phyloP scores from a whole-genome alignment of 1,140 invertebrate genomes.

The Trichonephila clavata region DNA sequence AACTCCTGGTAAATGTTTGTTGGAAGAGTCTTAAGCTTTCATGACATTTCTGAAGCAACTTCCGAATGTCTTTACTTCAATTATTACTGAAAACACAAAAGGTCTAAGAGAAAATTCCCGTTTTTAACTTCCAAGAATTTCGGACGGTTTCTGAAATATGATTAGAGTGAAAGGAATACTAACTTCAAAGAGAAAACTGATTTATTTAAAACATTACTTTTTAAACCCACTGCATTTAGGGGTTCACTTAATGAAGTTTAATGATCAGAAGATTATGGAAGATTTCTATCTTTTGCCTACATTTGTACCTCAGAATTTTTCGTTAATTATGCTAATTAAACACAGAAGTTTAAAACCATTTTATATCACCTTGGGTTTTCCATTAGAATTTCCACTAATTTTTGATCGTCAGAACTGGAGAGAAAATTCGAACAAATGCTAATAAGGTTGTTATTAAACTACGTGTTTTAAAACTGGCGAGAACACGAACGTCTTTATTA shows the following conservation, averaged over 20 bases:
- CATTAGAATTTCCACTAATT: background rate
- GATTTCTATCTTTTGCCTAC: constrained; percentile 1
- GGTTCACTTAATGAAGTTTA: background rate
- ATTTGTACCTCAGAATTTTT: background rate
- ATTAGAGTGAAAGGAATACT: background rate
- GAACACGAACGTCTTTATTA: background rate
- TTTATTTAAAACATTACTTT: constrained; percentile 18
- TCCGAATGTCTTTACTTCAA: background rate
- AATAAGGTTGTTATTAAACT: background rate
- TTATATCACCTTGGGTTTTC: constrained; percentile 15
- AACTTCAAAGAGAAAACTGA: background rate
- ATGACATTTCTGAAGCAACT: background rate
- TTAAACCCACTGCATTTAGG: background rate
- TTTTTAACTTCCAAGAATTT: background rate
- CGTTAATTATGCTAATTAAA: constrained; percentile 23
- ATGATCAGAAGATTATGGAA: constrained; percentile 9
- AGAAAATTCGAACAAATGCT: background rate
- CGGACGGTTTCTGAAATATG: background rate
- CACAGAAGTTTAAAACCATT: background rate
- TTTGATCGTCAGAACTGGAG: background rate
- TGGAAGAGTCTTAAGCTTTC: background rate
- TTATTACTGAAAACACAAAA: background rate
- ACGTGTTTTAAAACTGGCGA: background rate
- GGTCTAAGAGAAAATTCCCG: background rate
- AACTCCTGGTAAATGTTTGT: too few species aligned